phyloP scores from a whole-genome alignment of 2,113 vertebrate species.

The Rhea pennata region DNA sequence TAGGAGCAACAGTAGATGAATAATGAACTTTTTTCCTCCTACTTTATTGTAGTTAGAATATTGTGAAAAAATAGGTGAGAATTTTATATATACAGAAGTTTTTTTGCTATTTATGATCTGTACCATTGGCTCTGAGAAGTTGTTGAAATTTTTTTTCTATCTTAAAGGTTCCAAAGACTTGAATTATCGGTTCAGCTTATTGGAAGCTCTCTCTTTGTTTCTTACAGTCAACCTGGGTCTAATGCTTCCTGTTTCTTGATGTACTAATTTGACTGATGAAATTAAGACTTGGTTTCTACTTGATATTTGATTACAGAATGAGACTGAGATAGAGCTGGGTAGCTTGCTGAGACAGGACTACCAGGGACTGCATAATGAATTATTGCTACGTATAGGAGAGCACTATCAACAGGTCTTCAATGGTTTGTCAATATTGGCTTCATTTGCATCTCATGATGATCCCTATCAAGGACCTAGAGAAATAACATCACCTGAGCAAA shows the following conservation, averaged over 20 bases:
- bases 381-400: conserved; percentile 92
- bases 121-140: not conserved
- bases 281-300: not conserved
- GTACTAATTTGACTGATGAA: not conserved
- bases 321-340: conserved; percentile 96
- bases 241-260: not conserved
- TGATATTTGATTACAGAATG: conserved; percentile 80
- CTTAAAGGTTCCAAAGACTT: not conserved
- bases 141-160: not conserved
- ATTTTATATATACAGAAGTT: not conserved
- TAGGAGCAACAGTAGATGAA: not conserved
- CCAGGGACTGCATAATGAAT: conserved; percentile 96
- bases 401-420: conserved; percentile 98
- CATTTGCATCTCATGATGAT: conserved; percentile 93
- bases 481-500: conserved; percentile 88
- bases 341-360: conserved; percentile 96
- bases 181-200: not conserved
- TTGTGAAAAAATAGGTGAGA: not conserved
- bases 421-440: conserved; percentile 94
- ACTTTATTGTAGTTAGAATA: not conserved
- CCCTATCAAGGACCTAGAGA: conserved; percentile 90
- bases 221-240: not conserved
- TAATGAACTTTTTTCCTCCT: not conserved
- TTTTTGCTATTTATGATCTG: not conserved
- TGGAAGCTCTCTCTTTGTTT: not conserved